Evolutionary conservation across 2,113 vertebrate species (phyloP).

Genomic region (Pogona vitticeps): DNA sequence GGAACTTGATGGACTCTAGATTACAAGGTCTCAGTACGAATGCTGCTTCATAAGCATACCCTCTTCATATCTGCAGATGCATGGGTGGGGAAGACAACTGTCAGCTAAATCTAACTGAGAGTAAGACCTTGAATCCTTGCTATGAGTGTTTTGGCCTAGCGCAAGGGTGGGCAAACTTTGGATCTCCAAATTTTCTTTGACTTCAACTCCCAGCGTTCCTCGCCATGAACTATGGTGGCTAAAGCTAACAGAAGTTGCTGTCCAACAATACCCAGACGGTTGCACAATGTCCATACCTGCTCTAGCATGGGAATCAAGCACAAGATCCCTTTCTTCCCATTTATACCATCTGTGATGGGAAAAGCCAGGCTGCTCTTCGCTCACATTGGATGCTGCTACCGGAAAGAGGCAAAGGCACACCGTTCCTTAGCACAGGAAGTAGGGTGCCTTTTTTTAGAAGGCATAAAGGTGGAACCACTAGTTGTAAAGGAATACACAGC

Average conservation of each 20-base stretch:
- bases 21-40: background rate
- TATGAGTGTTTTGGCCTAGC: too few species aligned
- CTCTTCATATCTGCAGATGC: too few species aligned
- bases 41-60: too few species aligned
- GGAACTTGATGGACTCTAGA: background rate
- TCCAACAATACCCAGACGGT: too few species aligned
- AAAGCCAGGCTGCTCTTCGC: background rate
- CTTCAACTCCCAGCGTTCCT: too few species aligned
- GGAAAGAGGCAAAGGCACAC: background rate
- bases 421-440: background rate
- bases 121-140: background rate
- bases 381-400: background rate
- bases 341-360: background rate
- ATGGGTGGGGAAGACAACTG: background rate
- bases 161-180: too few species aligned
- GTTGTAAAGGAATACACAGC: background rate
- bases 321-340: background rate
- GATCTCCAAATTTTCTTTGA: too few species aligned
- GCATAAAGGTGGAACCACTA: background rate
- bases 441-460: background rate
- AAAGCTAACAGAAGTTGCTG: too few species aligned
- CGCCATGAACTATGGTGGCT: too few species aligned
- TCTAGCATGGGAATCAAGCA: too few species aligned
- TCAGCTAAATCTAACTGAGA: background rate
- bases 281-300: too few species aligned